These are phyloP conservation scores for Hepsetus odoe DNA, from an alignment of 2,113 vertebrate species.

Conservation along the genomic window DNA sequence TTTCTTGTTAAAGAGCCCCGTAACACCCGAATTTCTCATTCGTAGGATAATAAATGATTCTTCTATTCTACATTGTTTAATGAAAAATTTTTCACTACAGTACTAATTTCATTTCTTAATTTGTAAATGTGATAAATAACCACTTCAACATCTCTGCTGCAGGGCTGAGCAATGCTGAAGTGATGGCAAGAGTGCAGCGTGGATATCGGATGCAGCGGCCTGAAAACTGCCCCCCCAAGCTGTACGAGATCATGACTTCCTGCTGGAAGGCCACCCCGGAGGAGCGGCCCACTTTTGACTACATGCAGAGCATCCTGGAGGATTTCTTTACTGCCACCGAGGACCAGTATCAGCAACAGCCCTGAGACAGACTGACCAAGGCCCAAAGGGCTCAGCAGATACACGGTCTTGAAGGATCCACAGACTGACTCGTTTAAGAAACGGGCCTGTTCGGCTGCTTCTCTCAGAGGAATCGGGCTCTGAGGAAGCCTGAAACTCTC, in stretches of 20 bases:
- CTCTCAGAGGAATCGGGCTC: background rate
- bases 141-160: background rate
- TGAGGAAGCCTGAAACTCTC: background rate
- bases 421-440: too few relatives aligned
- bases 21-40: too few relatives aligned
- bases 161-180: slow-evolving; percentile 78
- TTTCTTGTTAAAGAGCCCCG: too few relatives aligned
- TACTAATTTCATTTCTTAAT: too few relatives aligned
- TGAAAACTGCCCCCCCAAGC: slow-evolving; percentile 79
- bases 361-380: slow-evolving; percentile 52
- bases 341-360: slow-evolving; percentile 90
- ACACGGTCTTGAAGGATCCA: too few relatives aligned
- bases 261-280: slow-evolving; percentile 89
- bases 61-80: too few relatives aligned
- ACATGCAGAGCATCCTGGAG: slow-evolving; percentile 86
- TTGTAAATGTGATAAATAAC: too few relatives aligned
- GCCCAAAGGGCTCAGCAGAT: too few relatives aligned
- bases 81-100: too few relatives aligned
- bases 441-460: background rate
- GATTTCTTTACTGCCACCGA: slow-evolving; percentile 94
- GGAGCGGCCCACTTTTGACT: slow-evolving; percentile 93
- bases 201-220: slow-evolving; percentile 89
- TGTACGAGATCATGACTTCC: slow-evolving; percentile 83
- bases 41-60: too few relatives aligned
- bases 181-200: slow-evolving; percentile 74